Evolutionary conservation across 1,140 invertebrate genomes (phyloP).

Genomic region (Tyrophagus putrescentiae): DNA sequence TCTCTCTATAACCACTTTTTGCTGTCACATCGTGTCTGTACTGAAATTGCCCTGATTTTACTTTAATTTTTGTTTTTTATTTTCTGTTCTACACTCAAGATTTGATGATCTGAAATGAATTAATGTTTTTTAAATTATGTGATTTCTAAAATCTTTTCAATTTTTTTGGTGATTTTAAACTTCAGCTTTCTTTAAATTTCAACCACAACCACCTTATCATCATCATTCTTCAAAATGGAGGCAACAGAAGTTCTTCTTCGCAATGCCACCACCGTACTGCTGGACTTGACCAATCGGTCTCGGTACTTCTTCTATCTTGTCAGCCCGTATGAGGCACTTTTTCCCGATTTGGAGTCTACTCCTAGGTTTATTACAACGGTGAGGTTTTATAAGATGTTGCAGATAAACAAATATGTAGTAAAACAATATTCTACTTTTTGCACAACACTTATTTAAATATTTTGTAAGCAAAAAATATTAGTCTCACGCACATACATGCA

Average conservation of each 20-base stretch:
- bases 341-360: constrained; percentile 16
- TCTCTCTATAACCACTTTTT: too few species aligned
- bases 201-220: background rate
- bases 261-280: background rate
- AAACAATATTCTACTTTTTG: background rate
- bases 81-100: background rate
- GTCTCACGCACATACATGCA: background rate
- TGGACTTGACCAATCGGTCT: constrained; percentile 8
- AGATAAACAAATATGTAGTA: too few species aligned
- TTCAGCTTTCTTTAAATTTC: background rate
- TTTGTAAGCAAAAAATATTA: background rate
- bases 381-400: background rate
- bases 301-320: constrained; percentile 23
- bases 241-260: background rate
- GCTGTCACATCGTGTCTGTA: too few species aligned
- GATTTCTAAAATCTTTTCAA: background rate
- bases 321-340: constrained; percentile 21
- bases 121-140: too few species aligned
- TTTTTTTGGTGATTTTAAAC: constrained; percentile 2
- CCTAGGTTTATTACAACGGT: constrained; percentile 23
- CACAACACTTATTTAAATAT: background rate
- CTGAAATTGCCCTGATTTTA: too few species aligned
- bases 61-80: background rate
- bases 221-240: background rate
- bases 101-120: too few species aligned